phyloP scores from a whole-genome alignment of 2,113 vertebrate species.

The Trachemys scripta region DNA sequence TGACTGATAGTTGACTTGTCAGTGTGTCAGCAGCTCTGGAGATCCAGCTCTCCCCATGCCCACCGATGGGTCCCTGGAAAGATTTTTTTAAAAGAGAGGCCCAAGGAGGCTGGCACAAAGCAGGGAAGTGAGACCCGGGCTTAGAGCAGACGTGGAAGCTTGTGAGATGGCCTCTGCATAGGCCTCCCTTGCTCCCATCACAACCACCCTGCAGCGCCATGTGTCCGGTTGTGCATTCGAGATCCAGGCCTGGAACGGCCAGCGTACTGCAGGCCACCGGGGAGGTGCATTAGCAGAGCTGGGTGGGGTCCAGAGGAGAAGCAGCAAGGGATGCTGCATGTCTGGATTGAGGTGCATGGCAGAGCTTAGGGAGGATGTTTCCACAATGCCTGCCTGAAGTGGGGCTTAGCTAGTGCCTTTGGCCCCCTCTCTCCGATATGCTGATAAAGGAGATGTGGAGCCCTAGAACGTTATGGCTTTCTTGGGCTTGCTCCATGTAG shows the following conservation, averaged over 20 bases:
- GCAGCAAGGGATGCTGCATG: no score
- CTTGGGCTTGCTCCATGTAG: neutral
- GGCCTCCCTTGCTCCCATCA: no score
- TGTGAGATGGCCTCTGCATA: neutral
- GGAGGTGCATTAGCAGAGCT: no score
- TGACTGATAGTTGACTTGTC: no score
- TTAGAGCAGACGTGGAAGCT: neutral
- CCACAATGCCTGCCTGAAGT: no score
- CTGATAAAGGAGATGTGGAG: neutral
- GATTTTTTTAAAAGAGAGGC: neutral
- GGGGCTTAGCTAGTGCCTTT: neutral
- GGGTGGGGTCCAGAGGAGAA: no score
- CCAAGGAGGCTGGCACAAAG: neutral
- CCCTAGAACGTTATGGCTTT: neutral
- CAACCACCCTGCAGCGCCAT: neutral
- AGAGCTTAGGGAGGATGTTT: neutral
- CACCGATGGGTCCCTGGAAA: no score
- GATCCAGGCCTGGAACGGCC: neutral
- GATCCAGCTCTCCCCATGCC: no score
- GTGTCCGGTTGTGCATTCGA: neutral
- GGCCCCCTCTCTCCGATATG: neutral
- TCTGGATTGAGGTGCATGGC: neutral
- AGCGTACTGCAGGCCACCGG: neutral
- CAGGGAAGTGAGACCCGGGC: neutral
- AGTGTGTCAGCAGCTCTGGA: no score